phyloP scores from a whole-genome alignment of 2,113 vertebrate species.

The Lasiurus borealis region DNA sequence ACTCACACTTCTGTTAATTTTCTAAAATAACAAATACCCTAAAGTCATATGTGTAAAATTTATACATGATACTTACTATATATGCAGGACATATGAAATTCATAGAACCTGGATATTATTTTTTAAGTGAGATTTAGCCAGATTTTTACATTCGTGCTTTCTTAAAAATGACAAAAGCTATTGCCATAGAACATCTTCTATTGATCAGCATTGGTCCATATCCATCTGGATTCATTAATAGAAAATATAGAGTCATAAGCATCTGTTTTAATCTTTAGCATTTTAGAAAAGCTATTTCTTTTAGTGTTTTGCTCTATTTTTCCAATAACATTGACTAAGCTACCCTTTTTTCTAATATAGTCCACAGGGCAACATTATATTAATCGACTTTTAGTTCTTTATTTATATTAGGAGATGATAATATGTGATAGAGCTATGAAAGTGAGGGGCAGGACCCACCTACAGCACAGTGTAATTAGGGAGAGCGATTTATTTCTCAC shows the following conservation, averaged over 20 bases:
- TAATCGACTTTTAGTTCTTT: neutral
- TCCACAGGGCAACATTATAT: neutral
- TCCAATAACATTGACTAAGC: neutral
- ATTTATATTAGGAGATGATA: conserved; percentile 50
- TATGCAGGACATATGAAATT: neutral
- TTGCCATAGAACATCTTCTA: neutral
- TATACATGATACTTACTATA: neutral
- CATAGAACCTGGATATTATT: neutral
- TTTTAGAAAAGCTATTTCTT: conserved; percentile 3
- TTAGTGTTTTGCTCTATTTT: neutral
- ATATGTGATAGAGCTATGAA: neutral
- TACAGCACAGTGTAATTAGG: neutral
- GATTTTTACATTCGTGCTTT: neutral
- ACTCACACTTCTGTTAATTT: neutral
- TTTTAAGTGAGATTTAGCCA: neutral
- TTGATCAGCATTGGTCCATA: neutral
- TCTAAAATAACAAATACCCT: conserved; percentile 3
- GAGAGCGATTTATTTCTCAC: neutral
- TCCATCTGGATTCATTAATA: neutral
- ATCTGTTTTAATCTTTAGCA: conserved; percentile 42
- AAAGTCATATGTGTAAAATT: conserved; percentile 37
- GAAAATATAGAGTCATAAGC: neutral
- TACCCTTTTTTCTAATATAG: neutral
- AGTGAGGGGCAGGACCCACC: neutral
- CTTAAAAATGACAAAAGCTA: conserved; percentile 41